Base-by-base conservation (phyloP, 2,888 invertebrate genomes). In the Drosophila percnosoma region DNA sequence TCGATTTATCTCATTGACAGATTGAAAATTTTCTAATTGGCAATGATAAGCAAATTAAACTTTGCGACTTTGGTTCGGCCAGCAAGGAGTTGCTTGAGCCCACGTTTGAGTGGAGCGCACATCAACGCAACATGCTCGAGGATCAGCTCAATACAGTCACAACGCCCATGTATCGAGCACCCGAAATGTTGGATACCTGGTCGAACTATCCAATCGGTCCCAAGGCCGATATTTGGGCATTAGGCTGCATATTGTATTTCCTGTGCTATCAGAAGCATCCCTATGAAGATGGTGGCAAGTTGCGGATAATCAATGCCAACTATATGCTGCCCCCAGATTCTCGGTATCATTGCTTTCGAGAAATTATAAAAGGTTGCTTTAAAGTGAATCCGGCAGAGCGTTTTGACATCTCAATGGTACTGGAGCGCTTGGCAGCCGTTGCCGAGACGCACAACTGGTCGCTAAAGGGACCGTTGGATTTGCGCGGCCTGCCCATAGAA, bases 181-280 rank as follows among this genome's bases (percentile, higher is more conserved):
- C 99, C 36, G 99, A 99, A 94, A 98, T 99, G 96, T 94, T 99
- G 76, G 99, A 99, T 92, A 97, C 99, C 6, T 99, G 99, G 97
- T 98, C 96, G 90, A 99, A 99, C 92, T 96, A 96, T 91, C 97
- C 96, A 74, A 98, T 99, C 80, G 98, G 98, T 66, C 95, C 97
- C 78, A 96, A 97, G 51, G 96, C 97, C 2, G 99, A 99, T 93
- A 95, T 99, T 42, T 99, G 99, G 99, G 99, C 99, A 0, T 94
- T 99, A 18, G 99, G 99, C 10, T 99, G 99, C 93, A 95, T 99
- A 77, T 94, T 99, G 18, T 99, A 97, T 92, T 96, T 97, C 54
- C 93, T 99, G 24, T 98, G 99, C 92, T 99, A 96, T 91, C 96
- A 97, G 94, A 96, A 96, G 85, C 99, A 99, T 94, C 99, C 99